phyloP scores from a whole-genome alignment of 2,888 invertebrate species.

The Junonia oenone region DNA sequence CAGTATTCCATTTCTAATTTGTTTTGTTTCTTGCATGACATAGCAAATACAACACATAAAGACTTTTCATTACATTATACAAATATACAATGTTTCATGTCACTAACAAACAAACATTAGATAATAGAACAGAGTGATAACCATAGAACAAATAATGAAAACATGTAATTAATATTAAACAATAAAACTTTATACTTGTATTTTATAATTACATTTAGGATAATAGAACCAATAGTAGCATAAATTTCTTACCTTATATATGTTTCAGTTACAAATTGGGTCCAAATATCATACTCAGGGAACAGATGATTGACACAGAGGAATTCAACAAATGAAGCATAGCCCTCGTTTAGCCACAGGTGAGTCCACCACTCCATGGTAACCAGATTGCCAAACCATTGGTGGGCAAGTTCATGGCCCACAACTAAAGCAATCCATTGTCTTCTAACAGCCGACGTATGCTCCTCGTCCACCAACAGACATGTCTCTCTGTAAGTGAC shows the following conservation, averaged over 20 bases:
- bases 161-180: neutral
- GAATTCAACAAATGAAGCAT: conserved; percentile 97
- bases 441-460: conserved; percentile 90
- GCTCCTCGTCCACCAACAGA: conserved; percentile 92
- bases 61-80: neutral
- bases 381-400: conserved; percentile 99
- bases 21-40: conserved; percentile 5
- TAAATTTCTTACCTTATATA: conserved; percentile 78
- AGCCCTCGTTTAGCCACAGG: conserved; percentile 97
- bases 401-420: conserved; percentile 96
- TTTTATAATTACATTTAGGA: neutral
- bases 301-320: conserved; percentile 94
- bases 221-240: neutral
- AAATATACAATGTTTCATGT: neutral
- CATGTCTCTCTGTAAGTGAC: conserved; percentile 96
- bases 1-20: conserved; percentile 18
- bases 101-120: neutral
- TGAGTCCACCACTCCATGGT: conserved; percentile 99
- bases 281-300: conserved; percentile 98
- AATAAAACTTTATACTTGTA: neutral
- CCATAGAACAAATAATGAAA: neutral
- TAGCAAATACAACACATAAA: conserved; percentile 6
- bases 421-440: conserved; percentile 94
- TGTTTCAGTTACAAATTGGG: conserved; percentile 95
- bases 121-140: neutral